phyloP scores from a whole-genome alignment of 2,113 vertebrate genomes.

The Rhinolophus sinicus region DNA sequence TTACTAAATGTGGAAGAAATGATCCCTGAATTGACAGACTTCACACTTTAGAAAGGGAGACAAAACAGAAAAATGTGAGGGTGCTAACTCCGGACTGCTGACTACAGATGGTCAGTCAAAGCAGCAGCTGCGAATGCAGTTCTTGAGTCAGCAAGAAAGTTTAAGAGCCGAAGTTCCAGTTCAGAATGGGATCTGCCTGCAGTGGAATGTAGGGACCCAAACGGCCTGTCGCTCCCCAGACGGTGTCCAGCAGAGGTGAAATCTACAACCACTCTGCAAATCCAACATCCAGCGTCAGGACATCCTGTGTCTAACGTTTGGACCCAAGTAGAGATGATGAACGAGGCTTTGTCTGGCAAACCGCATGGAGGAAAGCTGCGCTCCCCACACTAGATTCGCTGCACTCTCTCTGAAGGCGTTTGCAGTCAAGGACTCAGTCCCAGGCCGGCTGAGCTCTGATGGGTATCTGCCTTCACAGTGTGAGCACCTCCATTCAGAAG shows the following conservation, averaged over 20 bases:
- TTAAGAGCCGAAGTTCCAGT: neutral
- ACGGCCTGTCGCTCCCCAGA: neutral
- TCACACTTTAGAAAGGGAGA: neutral
- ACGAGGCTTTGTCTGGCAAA: too few species aligned
- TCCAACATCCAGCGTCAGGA: neutral
- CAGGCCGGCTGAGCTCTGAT: neutral
- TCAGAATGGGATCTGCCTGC: neutral
- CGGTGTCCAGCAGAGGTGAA: neutral
- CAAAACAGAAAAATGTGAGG: neutral
- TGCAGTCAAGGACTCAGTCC: accelerated
- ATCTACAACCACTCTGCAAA: neutral
- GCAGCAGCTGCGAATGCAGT: constrained; percentile 16
- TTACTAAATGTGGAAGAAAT: constrained; percentile 56
- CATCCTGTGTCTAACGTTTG: neutral
- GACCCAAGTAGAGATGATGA: neutral
- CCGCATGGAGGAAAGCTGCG: neutral
- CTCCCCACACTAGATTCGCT: accelerated
- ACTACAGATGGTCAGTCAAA: constrained; percentile 70
- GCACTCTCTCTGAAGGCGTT: neutral
- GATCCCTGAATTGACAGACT: constrained; percentile 66
- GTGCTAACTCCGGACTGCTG: constrained; percentile 37
- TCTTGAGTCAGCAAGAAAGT: constrained; percentile 22
- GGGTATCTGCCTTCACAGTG: neutral
- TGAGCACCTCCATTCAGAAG: neutral
- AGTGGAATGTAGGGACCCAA: neutral